phyloP scores from a whole-genome alignment of 2,888 invertebrate genomes.

The Folsomia candida region DNA sequence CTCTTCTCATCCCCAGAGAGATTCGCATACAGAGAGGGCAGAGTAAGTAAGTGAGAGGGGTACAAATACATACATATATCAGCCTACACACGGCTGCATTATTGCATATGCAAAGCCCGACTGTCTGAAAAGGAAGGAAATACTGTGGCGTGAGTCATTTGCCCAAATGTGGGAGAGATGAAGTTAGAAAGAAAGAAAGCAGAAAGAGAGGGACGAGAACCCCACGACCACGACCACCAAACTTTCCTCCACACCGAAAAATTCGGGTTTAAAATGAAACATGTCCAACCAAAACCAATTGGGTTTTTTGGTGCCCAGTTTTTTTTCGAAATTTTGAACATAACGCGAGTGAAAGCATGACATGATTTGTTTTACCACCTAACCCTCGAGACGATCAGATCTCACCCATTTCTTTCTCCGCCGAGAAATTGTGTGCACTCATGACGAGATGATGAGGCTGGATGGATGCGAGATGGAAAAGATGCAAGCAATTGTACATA shows the following conservation, averaged over 20 bases:
- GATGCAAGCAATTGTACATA: not conserved
- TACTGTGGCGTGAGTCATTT: conserved; percentile 6
- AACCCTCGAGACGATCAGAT: no score
- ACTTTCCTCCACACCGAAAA: not conserved
- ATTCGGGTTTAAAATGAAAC: not conserved
- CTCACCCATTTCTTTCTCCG: no score
- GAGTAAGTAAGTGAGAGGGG: not conserved
- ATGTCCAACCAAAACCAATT: no score
- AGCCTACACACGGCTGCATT: no score
- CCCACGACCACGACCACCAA: not conserved
- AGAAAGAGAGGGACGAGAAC: not conserved
- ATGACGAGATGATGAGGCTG: not conserved
- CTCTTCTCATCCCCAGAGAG: conserved; percentile 6
- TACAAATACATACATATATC: not conserved
- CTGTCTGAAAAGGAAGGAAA: not conserved
- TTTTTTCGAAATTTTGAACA: no score
- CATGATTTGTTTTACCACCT: no score
- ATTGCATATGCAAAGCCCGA: not conserved
- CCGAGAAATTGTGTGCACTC: not conserved
- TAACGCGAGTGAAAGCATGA: no score
- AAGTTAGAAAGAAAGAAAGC: not conserved
- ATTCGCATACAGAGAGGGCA: not conserved
- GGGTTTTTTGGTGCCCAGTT: no score
- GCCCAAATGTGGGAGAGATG: not conserved
- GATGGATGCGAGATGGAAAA: not conserved